phyloP scores from a whole-genome alignment of 2,888 invertebrate genomes.

The Yponomeuta malinellus region DNA sequence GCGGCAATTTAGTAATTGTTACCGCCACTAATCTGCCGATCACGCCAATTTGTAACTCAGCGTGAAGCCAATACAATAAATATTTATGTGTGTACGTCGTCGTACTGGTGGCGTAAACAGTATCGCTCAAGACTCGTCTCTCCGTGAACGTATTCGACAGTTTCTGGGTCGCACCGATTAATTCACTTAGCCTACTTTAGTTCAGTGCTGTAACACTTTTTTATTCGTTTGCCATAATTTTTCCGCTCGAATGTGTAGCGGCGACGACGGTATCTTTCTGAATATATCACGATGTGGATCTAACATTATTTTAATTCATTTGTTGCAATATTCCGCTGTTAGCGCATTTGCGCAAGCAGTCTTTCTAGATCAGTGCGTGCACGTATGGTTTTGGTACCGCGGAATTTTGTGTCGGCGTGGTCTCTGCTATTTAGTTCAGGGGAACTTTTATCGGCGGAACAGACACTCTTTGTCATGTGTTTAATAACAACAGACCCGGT shows the following conservation, averaged over 20 bases:
- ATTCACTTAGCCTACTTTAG: slow-evolving; percentile 71
- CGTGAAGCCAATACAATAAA: not conserved
- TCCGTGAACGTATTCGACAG: slow-evolving; percentile 39
- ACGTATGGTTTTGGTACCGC: not conserved
- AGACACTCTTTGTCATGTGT: slow-evolving; percentile 18
- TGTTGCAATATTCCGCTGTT: not conserved
- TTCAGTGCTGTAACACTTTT: slow-evolving; percentile 62
- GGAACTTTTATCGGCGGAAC: slow-evolving; percentile 22
- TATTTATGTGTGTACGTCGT: not conserved
- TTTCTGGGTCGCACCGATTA: slow-evolving; percentile 70
- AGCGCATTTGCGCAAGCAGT: not conserved
- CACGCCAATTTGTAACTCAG: not conserved
- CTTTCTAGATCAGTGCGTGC: not conserved
- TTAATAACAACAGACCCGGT: slow-evolving; percentile 21
- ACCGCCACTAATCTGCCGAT: not conserved
- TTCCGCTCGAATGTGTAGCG: slow-evolving; percentile 43
- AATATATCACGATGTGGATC: slow-evolving; percentile 2
- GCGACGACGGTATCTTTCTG: slow-evolving; percentile 20
- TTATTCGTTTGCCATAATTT: slow-evolving; percentile 61
- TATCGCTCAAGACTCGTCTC: slow-evolving; percentile 22
- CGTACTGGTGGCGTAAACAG: slow-evolving; percentile 7
- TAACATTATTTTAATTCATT: slow-evolving; percentile 6
- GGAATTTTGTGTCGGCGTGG: not conserved
- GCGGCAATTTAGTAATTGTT: not conserved
- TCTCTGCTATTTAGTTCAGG: not conserved